phyloP scores from a whole-genome alignment of 2,797 vertebrate genomes.

The Spinus olivaceus region DNA sequence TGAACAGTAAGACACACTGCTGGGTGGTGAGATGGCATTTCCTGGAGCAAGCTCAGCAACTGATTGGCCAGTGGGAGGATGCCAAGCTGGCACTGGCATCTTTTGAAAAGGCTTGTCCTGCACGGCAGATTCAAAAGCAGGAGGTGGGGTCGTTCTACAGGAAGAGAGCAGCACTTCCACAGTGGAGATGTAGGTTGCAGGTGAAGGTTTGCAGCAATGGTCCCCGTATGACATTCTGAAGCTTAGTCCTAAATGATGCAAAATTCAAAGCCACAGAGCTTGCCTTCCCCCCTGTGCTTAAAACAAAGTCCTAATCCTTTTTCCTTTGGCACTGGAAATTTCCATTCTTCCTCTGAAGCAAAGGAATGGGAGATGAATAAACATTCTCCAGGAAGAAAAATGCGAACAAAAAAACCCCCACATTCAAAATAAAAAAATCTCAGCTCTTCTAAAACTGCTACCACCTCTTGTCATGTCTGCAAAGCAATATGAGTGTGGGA shows the following conservation, averaged over 20 bases:
- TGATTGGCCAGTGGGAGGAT: not conserved
- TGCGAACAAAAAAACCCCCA: not conserved
- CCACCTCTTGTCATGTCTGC: slow-evolving; percentile 23
- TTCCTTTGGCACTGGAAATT: slow-evolving; percentile 57
- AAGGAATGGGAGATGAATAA: slow-evolving; percentile 33
- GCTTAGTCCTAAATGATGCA: not conserved
- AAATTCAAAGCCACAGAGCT: slow-evolving; percentile 24
- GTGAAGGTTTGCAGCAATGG: slow-evolving; percentile 8
- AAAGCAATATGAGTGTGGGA: slow-evolving; percentile 46
- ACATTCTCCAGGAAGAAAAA: not conserved
- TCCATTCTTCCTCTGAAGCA: slow-evolving; percentile 57
- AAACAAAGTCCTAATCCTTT: slow-evolving; percentile 54
- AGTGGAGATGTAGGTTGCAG: slow-evolving; percentile 62
- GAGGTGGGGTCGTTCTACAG: slow-evolving; percentile 5
- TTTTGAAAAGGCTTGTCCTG: slow-evolving; percentile 13
- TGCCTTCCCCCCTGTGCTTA: slow-evolving; percentile 32
- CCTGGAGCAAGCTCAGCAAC: not conserved
- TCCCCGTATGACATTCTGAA: slow-evolving; percentile 64
- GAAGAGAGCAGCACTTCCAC: slow-evolving; percentile 59
- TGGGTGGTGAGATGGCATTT: slow-evolving; percentile 6
- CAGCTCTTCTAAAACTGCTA: slow-evolving; percentile 23
- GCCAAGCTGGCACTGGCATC: not conserved
- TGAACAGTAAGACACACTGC: slow-evolving; percentile 46
- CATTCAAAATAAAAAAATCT: slow-evolving; percentile 8
- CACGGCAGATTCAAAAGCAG: slow-evolving; percentile 27